Evolutionary conservation across 1,140 invertebrate genomes (phyloP).

Genomic region (Lysiphlebus fabarum): DNA sequence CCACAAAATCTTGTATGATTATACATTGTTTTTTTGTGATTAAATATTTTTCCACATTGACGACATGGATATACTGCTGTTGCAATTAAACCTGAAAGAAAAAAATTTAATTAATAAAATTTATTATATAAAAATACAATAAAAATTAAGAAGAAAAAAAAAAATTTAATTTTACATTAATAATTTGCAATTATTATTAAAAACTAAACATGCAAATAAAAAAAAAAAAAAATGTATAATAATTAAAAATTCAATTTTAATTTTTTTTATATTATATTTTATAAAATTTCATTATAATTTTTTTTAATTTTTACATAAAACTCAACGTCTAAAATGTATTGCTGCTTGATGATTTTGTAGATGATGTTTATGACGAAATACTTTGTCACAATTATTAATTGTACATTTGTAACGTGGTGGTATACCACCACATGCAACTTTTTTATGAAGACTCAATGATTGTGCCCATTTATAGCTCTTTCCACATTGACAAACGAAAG

Average conservation of each 20-base stretch:
- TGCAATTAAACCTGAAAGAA: slow-evolving; percentile 25
- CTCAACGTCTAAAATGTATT: no score
- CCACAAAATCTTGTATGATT: slow-evolving; percentile 37
- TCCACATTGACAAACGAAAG: slow-evolving; percentile 44
- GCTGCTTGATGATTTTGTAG: slow-evolving; percentile 20
- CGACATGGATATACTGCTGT: slow-evolving; percentile 29
- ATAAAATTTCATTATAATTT: no score
- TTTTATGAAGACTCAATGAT: slow-evolving; percentile 43
- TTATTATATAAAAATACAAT: not conserved
- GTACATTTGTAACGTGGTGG: slow-evolving; percentile 57
- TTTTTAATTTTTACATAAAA: no score
- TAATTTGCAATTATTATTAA: no score
- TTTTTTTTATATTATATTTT: no score
- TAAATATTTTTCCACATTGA: slow-evolving; percentile 35
- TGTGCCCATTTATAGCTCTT: slow-evolving; percentile 53
- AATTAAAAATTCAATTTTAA: no score
- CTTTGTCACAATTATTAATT: slow-evolving; percentile 50
- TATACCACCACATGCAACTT: slow-evolving; percentile 58
- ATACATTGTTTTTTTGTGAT: slow-evolving; percentile 36
- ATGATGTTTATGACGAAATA: slow-evolving; percentile 44
- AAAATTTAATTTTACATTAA: not conserved
- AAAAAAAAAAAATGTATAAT: no score
- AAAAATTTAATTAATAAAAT: slow-evolving; percentile 18
- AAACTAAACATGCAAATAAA: no score
- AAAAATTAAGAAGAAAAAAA: not conserved